phyloP scores from a whole-genome alignment of 2,888 invertebrate species.

The Aspidiotus destructor region DNA sequence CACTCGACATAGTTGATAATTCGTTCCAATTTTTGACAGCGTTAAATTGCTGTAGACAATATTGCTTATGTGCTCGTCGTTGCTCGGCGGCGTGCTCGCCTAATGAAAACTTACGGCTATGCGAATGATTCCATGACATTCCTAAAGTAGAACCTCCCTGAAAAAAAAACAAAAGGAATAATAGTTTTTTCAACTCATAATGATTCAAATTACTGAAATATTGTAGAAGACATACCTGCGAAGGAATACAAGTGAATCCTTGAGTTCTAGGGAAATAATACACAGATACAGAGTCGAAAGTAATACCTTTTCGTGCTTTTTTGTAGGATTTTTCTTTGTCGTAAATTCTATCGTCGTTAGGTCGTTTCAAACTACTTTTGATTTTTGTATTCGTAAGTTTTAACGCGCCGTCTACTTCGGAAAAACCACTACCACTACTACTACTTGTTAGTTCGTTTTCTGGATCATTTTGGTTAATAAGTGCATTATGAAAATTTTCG shows the following conservation, averaged over 20 bases:
- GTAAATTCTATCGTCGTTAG: not conserved
- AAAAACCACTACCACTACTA: not conserved
- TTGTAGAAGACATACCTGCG: conserved; percentile 43
- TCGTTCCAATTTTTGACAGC: conserved; percentile 44
- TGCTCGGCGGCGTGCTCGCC: conserved; percentile 83
- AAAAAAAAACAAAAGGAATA: conserved; percentile 21
- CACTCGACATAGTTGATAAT: conserved; percentile 46
- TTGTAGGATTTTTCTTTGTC: conserved; percentile 40
- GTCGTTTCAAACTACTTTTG: conserved; percentile 25
- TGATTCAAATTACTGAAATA: not conserved
- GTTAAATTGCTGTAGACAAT: conserved; percentile 61
- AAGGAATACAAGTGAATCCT: conserved; percentile 85
- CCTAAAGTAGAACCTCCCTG: conserved; percentile 86
- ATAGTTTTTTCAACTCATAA: not conserved
- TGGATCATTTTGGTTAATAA: too few relatives aligned
- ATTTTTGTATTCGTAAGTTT: not conserved
- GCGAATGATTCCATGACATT: conserved; percentile 59
- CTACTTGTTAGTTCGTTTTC: not conserved
- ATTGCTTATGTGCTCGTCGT: conserved; percentile 71
- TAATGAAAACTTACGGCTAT: conserved; percentile 68
- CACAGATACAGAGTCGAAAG: conserved; percentile 85
- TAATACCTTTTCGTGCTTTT: conserved; percentile 69
- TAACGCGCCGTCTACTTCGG: not conserved
- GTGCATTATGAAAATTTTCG: too few relatives aligned
- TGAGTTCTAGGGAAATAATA: conserved; percentile 90